phyloP scores from a whole-genome alignment of 2,888 invertebrate genomes.

The Dasysyrphus albostriatus region DNA sequence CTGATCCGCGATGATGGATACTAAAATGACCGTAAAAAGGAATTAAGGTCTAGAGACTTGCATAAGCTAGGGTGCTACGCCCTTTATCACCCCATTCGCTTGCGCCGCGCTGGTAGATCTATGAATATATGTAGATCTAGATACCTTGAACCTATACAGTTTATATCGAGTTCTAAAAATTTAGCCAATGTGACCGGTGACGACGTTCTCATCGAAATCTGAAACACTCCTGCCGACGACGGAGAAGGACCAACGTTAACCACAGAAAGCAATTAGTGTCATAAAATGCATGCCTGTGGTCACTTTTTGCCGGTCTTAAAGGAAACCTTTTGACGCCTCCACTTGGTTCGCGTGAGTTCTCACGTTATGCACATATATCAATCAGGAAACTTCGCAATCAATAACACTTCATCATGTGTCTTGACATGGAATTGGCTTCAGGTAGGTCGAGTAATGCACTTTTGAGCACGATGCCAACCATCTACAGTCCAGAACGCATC shows the following conservation, averaged over 20 bases:
- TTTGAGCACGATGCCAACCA: background rate
- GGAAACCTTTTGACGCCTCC: conserved; percentile 71
- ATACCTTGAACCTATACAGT: background rate
- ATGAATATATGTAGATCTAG: background rate
- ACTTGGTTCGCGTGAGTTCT: conserved; percentile 57
- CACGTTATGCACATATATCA: conserved; percentile 69
- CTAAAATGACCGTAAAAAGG: conserved; percentile 84
- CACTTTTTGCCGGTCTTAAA: conserved; percentile 47
- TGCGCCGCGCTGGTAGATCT: background rate
- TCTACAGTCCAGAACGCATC: background rate
- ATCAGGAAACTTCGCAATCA: conserved; percentile 73
- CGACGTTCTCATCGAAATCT: conserved; percentile 42
- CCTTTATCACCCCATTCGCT: conserved; percentile 66
- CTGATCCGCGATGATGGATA: conserved; percentile 83
- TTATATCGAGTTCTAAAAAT: background rate
- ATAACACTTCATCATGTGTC: conserved; percentile 72
- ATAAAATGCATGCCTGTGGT: conserved; percentile 75
- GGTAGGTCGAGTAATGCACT: conserved; percentile 56
- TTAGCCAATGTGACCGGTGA: conserved; percentile 45
- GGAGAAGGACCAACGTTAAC: conserved; percentile 43
- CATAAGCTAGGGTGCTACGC: conserved; percentile 69
- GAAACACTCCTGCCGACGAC: conserved; percentile 7
- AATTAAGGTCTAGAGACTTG: conserved; percentile 83
- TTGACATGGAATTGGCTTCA: conserved; percentile 52
- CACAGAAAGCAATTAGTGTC: conserved; percentile 75